Conservation (phyloP, 2,113 vertebrate genomes). For the Phrynosoma platyrhinos region DNA sequence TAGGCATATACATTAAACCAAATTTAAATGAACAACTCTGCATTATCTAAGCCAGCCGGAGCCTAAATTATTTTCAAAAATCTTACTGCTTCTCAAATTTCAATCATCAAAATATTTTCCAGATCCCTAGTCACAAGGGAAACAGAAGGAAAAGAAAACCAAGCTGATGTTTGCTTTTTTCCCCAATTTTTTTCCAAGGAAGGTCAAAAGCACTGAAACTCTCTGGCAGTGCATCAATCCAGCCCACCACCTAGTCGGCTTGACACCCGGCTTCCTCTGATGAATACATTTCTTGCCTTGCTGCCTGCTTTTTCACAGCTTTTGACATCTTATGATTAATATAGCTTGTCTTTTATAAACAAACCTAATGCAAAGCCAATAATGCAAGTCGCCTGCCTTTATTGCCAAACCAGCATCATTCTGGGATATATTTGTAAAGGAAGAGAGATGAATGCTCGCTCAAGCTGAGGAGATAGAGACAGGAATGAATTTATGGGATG, state of each 20-base stretch:
- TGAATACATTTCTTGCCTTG: constrained; percentile 73
- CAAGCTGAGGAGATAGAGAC: constrained; percentile 53
- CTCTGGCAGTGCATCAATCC: constrained; percentile 65
- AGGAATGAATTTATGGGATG: constrained; percentile 59
- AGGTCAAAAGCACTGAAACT: neutral
- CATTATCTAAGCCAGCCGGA: too few species aligned
- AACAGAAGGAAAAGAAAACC: constrained; percentile 23
- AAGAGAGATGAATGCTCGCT: constrained; percentile 70
- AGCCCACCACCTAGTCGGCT: constrained; percentile 50
- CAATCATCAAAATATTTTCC: too few species aligned
- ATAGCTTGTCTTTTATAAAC: constrained; percentile 74
- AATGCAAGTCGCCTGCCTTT: constrained; percentile 69
- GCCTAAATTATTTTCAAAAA: too few species aligned
- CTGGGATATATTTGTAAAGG: constrained; percentile 44
- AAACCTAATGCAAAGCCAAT: constrained; percentile 77
- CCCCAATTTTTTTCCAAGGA: neutral
- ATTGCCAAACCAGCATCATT: constrained; percentile 55
- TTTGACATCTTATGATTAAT: constrained; percentile 72
- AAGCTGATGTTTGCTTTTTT: constrained; percentile 41
- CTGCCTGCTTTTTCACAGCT: constrained; percentile 53
- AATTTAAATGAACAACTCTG: too few species aligned
- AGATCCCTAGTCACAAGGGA: too few species aligned
- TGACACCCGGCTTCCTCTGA: constrained; percentile 68
- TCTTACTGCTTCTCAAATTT: too few species aligned
- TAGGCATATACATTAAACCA: too few species aligned